Conservation (phyloP, 2,113 vertebrate genomes). For the Neolamprologus sp. region DNA sequence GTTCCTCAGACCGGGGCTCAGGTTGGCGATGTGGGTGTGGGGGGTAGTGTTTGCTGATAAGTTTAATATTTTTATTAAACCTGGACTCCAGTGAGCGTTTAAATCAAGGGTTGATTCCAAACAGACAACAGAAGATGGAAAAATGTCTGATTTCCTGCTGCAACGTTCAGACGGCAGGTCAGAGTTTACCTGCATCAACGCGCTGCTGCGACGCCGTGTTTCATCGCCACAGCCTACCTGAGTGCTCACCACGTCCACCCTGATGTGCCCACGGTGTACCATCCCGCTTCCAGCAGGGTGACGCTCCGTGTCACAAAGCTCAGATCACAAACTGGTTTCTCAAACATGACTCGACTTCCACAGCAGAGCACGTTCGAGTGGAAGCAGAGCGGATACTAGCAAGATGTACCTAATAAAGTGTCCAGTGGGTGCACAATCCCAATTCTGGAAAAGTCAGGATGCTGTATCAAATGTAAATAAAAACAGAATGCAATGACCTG, state of each 20-base stretch:
- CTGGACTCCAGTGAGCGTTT: not conserved
- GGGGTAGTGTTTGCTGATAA: not conserved
- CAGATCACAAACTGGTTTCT: not conserved
- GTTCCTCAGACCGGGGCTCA: not conserved
- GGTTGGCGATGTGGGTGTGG: not conserved
- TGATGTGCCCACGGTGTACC: not conserved
- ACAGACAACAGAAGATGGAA: not conserved
- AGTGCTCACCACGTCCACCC: not conserved
- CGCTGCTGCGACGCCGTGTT: not conserved
- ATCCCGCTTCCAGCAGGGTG: not conserved
- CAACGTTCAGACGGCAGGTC: not conserved
- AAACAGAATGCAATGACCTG: not conserved
- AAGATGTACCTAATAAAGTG: not conserved
- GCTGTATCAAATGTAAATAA: not conserved
- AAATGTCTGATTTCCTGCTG: not conserved
- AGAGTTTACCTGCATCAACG: not conserved
- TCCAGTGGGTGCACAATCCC: not conserved
- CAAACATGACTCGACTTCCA: not conserved
- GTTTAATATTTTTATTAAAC: not conserved
- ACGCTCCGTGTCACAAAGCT: not conserved
- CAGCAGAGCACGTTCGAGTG: not conserved
- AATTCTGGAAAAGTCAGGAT: not conserved
- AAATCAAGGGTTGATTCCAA: not conserved
- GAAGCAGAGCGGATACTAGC: accelerated
- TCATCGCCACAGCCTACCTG: not conserved